Evolutionary conservation across 2,888 invertebrate genomes (phyloP), one percentile per base, ranked within the genome.

Genomic region (Trypoxylon attenuatum): DNA sequence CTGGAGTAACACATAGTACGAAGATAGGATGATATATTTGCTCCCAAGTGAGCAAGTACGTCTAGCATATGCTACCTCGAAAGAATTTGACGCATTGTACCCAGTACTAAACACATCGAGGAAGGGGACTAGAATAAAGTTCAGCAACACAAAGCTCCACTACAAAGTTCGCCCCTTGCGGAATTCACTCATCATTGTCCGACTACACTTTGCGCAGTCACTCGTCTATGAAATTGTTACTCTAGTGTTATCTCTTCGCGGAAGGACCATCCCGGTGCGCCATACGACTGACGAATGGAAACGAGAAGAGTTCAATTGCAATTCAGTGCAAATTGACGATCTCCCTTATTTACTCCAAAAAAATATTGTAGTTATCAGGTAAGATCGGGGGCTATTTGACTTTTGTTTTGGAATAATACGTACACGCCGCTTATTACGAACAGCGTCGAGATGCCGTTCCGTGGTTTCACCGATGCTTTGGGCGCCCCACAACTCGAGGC

Each of bases 391-490:
- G n/a, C n/a, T n/a, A n/a, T n/a, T n/a, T n/a, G n/a, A n/a, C n/a
- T n/a, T n/a, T n/a, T n/a, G n/a, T n/a, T n/a, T n/a, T n/a, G n/a
- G n/a, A n/a, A n/a, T 29, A 5, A 5, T 47, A 73, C 74, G 2
- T 89, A 97, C 97, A 92, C 96, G 91, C 84, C 97, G 90, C 89
- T 98, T 98, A 84, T 96, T 96, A 79, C 94, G 94, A 79, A 97
- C 95, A 84, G 95, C 95, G 83, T 97, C 97, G 84, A 95, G 91
- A 84, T 98, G 98, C 54, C 96, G 89, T 73, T 96, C 95, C 15
- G 97, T 97, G 82, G 95, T 94, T 88, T 98, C 98, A 0, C 98
- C 98, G 72, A 98, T 98, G 76, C 96, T 94, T 87, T 96, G 94
- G 52, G 97, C 96, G 16, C 97, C 96, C 98, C 98, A 98, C 33